These are phyloP conservation scores for Apotomis turbidana DNA, from an alignment of 2,888 invertebrate species.

Conservation along the genomic window DNA sequence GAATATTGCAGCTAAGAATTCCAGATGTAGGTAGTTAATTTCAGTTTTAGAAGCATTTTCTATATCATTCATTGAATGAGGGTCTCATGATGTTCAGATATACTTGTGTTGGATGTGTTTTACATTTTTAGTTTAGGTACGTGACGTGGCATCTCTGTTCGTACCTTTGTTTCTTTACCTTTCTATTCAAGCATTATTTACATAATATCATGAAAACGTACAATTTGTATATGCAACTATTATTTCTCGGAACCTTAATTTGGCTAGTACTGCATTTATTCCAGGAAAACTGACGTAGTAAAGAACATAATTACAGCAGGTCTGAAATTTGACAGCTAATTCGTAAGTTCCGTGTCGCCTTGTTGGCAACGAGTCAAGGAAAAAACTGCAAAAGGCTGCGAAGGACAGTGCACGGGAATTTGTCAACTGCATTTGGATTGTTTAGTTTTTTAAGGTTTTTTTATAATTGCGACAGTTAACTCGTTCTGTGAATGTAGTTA, in stretches of 20 bases:
- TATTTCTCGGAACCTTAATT: slow-evolving; percentile 10
- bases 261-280: slow-evolving; percentile 5
- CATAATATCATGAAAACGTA: background rate
- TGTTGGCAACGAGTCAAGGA: slow-evolving; percentile 26
- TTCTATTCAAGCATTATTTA: no score
- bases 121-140: no score
- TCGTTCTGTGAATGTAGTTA: no score
- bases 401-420: background rate
- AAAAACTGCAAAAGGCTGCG: background rate
- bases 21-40: no score
- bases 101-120: no score
- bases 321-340: slow-evolving; percentile 33
- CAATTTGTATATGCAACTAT: background rate
- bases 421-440: slow-evolving; percentile 6
- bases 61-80: no score
- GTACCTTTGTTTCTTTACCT: no score
- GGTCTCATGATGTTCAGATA: no score
- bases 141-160: no score
- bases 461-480: background rate
- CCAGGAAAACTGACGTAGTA: slow-evolving; percentile 11
- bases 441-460: background rate
- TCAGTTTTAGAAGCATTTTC: no score
- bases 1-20: no score
- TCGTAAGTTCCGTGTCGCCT: slow-evolving; percentile 19
- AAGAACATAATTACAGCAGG: slow-evolving; percentile 34